phyloP scores from a whole-genome alignment of 2,888 invertebrate genomes.

The Acronicta psi region DNA sequence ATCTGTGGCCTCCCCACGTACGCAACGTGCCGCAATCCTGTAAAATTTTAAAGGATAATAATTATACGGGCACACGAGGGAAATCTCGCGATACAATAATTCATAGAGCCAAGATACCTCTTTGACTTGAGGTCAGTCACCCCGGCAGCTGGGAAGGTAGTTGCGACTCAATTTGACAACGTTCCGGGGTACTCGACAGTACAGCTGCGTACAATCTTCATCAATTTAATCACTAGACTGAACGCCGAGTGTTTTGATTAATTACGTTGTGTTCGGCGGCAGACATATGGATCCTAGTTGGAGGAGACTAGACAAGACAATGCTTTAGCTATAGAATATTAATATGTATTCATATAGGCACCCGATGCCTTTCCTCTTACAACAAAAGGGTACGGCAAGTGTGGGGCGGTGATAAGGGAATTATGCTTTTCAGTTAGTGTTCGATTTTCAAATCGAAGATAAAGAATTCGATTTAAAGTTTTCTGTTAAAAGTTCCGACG shows the following conservation, averaged over 20 bases:
- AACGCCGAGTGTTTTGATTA: conserved; percentile 68
- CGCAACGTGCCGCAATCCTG: conserved; percentile 3
- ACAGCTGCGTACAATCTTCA: conserved; percentile 68
- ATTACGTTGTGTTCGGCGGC: conserved; percentile 57
- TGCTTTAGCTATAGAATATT: conserved; percentile 18
- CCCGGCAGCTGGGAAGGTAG: conserved; percentile 14
- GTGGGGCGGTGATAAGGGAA: conserved; percentile 21
- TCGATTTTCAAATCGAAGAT: conserved; percentile 24
- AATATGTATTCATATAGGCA: conserved; percentile 4
- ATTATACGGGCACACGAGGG: conserved; percentile 32
- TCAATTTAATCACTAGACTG: conserved; percentile 65
- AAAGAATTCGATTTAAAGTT: conserved; percentile 38
- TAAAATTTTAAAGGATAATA: conserved; percentile 27
- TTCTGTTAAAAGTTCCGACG: conserved; percentile 16
- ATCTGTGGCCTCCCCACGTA: background rate
- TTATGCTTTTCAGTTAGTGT: conserved; percentile 10
- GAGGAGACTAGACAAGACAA: conserved; percentile 29
- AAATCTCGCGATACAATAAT: conserved; percentile 43
- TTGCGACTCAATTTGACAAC: conserved; percentile 66
- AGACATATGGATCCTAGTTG: conserved; percentile 44
- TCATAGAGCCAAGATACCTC: conserved; percentile 41
- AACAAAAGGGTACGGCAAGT: conserved; percentile 27
- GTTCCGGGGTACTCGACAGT: conserved; percentile 47
- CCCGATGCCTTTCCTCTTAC: conserved; percentile 10
- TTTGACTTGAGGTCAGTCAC: conserved; percentile 40